phyloP scores from a whole-genome alignment of 2,797 vertebrate genomes.

The Balearica regulorum region DNA sequence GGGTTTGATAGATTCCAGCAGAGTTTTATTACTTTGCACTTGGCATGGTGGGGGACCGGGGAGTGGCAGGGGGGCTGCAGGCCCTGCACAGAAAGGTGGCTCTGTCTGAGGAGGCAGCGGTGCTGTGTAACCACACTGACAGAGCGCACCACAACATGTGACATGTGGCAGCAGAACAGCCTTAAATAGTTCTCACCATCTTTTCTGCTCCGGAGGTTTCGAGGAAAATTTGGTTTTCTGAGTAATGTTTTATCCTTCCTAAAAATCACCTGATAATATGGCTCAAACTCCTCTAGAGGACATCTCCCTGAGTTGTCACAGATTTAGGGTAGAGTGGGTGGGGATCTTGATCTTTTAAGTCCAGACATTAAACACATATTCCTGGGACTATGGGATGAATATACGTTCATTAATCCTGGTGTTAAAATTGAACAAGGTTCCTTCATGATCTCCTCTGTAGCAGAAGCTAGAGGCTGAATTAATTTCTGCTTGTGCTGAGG shows the following conservation, averaged over 20 bases:
- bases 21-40: background rate
- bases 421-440: background rate
- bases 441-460: background rate
- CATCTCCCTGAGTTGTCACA: background rate
- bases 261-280: conserved; percentile 8
- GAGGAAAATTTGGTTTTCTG: conserved; percentile 50
- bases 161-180: conserved; percentile 56
- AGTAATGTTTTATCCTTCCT: conserved; percentile 28
- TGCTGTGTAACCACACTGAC: conserved; percentile 57
- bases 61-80: background rate
- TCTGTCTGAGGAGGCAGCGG: conserved; percentile 25
- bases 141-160: conserved; percentile 54
- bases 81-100: background rate
- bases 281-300: background rate
- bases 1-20: background rate
- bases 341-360: background rate
- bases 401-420: background rate
- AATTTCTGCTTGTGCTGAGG: background rate
- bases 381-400: background rate
- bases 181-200: conserved; percentile 55
- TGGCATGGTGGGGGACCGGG: background rate
- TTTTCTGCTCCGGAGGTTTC: conserved; percentile 49
- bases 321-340: background rate
- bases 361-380: background rate
- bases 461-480: background rate